Base-by-base conservation (phyloP, 2,888 invertebrate genomes). In the Dynastes hyllus region DNA sequence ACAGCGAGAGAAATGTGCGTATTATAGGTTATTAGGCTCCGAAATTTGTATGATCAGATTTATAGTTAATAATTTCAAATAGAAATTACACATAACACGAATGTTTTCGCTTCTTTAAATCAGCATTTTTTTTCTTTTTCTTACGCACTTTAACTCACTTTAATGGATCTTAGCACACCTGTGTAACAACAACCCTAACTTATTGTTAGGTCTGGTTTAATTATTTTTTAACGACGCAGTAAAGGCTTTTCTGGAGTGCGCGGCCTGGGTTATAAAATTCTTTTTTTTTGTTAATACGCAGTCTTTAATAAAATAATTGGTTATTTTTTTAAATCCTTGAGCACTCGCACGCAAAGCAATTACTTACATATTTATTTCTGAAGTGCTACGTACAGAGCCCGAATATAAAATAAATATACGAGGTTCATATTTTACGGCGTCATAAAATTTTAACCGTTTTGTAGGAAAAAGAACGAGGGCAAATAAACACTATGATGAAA, bases 401-500 rank as follows among this genome's bases (percentile, higher is more conserved):
- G 67, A 67, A 67, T 67, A 67, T 50, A 67, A 67, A 67, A 67
- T 67, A 67, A 67, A 67, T 67, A 67, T 67, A 67, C 67, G 67
- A 67, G 67, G 67, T 45, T 67, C 67, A 67, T 67, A 67, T 67
- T 67, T 67, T 67, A 67, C 67, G 67, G 45, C 67, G 6, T 27
- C 67, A 67, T 67, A 67, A 67, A 67, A 67, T 67, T 51, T 67
- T 67, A 67, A 67, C 50, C 45, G 67, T 45, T 67, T 67, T 67
- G 67, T 67, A 45, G 67, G 50, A 67, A 50, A 67, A 67, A 50
- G 22, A 67, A 67, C 27, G 45, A 67, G 50, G 67, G 67, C 67
- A 67, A 67, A 67, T 67, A 67, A 67, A 67, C 45, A 45, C 45
- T 11, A 67, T 50, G 67, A 50, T 67, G 67, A 67, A 67, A 67